Base-by-base conservation (phyloP, 2,113 vertebrate genomes). In the Hypomesus transpacificus region DNA sequence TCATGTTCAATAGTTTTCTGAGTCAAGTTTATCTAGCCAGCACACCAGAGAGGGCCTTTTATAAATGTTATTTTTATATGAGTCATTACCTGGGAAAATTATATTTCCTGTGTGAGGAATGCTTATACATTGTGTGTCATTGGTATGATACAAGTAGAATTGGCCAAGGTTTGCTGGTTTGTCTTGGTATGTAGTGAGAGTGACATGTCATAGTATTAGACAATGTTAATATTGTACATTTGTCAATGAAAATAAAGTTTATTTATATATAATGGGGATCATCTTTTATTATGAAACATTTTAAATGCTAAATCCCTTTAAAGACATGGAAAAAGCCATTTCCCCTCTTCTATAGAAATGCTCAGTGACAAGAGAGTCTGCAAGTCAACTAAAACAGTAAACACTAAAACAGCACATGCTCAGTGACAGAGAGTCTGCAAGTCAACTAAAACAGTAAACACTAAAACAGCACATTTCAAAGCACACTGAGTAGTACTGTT, bases 181-280 rank as follows among this genome's bases (percentile, higher is more conserved):
- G 24, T 61, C 24, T 61, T 28, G 26, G 26, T 64, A 34, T 8
- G 4, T 31, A 7, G 18, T 65, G 20, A 46, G 16, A 46, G n/a
- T 65, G 18, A 46, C 4, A 14, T 8, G 46, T 65, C 1, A 9
- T 75, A 51, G 75, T 61, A 57, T 50, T 66, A 72, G 56, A 63
- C 52, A n/a, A 17, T 84, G 82, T 84, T 81, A 34, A 82, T 86
- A 79, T 58, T 87, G 82, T 87, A 82, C n/a, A 80, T 77, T 83
- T 54, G 76, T 82, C 66, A 81, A 82, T 81, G 60, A 85, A 88
- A 89, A 84, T 85, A 87, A 88, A 89, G 71, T 83, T 87, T 90
- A 89, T 89, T 89, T 87, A 86, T 89, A 85, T 70, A 86, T 75
- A 1, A 46, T 22, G 21, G n/a, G 20, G n/a, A 21, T 71, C 7